Base-by-base conservation (phyloP, 2,797 vertebrate genomes). In the Columba guinea region DNA sequence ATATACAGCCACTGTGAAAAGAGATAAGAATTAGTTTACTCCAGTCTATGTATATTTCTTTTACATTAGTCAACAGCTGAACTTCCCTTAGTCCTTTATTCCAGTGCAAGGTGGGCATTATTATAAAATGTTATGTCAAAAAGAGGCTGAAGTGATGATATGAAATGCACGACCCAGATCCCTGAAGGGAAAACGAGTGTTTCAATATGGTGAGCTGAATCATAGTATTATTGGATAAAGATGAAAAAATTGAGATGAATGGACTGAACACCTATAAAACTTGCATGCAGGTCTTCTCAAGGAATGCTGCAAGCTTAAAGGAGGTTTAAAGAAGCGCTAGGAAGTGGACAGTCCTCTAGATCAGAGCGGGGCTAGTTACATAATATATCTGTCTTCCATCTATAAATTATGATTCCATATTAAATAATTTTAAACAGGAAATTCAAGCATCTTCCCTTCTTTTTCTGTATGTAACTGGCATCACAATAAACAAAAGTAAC, bases 401-500 rank as follows among this genome's bases (percentile, higher is more conserved):
- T 83, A n/a, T 78, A 88, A 92, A 87, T 75, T 78, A 74, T 51
- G 13, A 26, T 52, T 89, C 44, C 48, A 35, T 70, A 48, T 92
- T 69, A 92, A 96, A 80, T 84, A 74, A 94, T 73, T 70, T 69
- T 48, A 78, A 94, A 63, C 10, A 79, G 68, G 35, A 86, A 95
- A 82, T 70, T 67, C 63, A 64, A 73, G 71, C 13, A 91, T 34
- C 51, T 91, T 89, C 75, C 30, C 60, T 44, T 81, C 53, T 60
- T 94, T 90, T 92, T 55, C 59, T 59, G 62, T 56, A 70, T 68
- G 48, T 85, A 56, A 51, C 23, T 80, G 52, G 60, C 46, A 62
- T 84, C 84, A 89, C 76, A 81, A 55, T 80, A 87, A 91, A 94
- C 92, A 96, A 95, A 96, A 55, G 28, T 73, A 95, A 87, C 51